A percentile compares a stretch with the other conserved stretches of the same genome.
These are phyloP conservation scores for Seladonia tumulorum DNA, from an alignment of 2,888 invertebrate genomes.

Conservation along the genomic window DNA sequence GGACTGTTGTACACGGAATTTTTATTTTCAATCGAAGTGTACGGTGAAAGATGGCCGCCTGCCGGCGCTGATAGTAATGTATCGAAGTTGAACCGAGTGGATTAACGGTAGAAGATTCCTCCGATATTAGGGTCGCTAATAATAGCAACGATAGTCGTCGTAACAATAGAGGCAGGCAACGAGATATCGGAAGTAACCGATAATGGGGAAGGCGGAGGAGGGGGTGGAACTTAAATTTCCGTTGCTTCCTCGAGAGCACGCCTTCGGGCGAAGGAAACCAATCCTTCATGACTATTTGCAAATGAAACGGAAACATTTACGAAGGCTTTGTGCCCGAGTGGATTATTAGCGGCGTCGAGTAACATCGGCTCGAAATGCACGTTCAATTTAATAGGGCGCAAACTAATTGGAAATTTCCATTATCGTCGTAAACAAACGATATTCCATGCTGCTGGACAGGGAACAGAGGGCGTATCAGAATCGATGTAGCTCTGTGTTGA, in stretches of 20 bases:
- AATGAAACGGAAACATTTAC: constrained; percentile 60
- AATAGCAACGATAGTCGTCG: constrained; percentile 53
- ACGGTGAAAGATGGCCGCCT: not conserved
- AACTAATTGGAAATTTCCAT: constrained; percentile 46
- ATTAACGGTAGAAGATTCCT: constrained; percentile 47
- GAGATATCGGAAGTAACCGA: constrained; percentile 68
- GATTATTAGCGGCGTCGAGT: constrained; percentile 44
- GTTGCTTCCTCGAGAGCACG: constrained; percentile 38
- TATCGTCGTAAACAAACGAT: constrained; percentile 40
- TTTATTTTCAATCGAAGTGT: not conserved
- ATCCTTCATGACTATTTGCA: constrained; percentile 62
- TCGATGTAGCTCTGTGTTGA: not conserved
- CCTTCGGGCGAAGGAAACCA: constrained; percentile 40
- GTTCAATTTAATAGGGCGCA: constrained; percentile 22
- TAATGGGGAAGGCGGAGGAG: constrained; percentile 35
- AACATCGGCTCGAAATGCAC: constrained; percentile 17
- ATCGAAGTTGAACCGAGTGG: not conserved
- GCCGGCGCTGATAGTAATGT: not conserved
- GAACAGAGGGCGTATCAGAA: not conserved
- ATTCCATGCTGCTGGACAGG: not conserved
- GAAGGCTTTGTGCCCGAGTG: constrained; percentile 5
- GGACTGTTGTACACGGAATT: not conserved
- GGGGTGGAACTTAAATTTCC: constrained; percentile 66
- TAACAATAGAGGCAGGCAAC: constrained; percentile 52
- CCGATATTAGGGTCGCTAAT: constrained; percentile 56